These are phyloP conservation scores for Meloidogyne hapla DNA, from an alignment of 1,140 invertebrate genomes.

Conservation along the genomic window DNA sequence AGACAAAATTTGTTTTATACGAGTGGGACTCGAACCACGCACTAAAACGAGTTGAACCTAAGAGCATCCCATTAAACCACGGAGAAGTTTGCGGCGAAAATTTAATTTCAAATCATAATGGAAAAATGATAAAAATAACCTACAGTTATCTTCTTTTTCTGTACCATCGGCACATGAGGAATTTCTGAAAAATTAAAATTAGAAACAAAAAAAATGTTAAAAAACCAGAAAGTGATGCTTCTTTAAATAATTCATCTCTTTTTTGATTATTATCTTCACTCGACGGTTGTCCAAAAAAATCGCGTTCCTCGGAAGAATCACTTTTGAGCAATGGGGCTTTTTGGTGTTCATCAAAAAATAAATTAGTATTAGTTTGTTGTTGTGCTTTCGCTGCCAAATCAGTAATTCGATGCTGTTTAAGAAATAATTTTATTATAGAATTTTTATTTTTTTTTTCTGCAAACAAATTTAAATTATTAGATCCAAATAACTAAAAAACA, in stretches of 20 bases:
- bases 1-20: no score
- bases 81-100: no score
- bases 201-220: neutral
- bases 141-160: constrained; percentile 56
- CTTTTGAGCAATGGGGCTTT: constrained; percentile 24
- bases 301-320: constrained; percentile 22
- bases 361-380: constrained; percentile 83
- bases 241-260: constrained; percentile 25
- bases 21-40: no score
- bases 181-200: constrained; percentile 17
- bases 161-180: constrained; percentile 6
- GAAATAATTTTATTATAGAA: neutral
- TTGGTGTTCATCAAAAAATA: constrained; percentile 65
- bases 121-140: neutral
- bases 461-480: no score
- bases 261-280: neutral
- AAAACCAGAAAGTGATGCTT: constrained; percentile 15
- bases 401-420: constrained; percentile 74
- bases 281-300: constrained; percentile 12
- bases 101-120: neutral
- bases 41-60: no score
- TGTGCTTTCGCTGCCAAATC: constrained; percentile 80
- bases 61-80: no score
- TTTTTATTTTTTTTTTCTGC: no score
- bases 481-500: no score